Conservation (phyloP, 2,888 invertebrate species). For the Proisotoma minuta region DNA sequence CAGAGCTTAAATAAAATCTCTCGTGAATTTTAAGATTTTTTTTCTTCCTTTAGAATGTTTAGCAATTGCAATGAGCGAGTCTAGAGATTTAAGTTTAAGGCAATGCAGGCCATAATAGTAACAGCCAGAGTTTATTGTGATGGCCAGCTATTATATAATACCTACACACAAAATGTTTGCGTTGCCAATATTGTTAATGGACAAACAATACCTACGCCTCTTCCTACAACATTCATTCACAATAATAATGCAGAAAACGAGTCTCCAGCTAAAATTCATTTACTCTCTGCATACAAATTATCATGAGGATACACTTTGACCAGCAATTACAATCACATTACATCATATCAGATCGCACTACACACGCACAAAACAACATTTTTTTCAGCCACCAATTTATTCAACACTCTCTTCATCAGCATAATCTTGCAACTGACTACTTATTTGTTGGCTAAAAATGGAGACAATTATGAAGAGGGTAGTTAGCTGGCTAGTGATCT, state of each 20-base stretch:
- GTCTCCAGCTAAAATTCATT: background rate
- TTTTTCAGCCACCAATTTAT: slow-evolving; percentile 3
- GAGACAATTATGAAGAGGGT: too few species aligned
- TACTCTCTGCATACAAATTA: too few species aligned
- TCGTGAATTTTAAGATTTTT: slow-evolving; percentile 1
- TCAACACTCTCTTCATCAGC: background rate
- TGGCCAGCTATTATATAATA: too few species aligned
- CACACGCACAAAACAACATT: background rate
- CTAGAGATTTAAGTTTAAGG: background rate
- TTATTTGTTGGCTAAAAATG: background rate
- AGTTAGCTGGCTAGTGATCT: background rate
- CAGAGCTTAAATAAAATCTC: too few species aligned
- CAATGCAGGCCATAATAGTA: background rate
- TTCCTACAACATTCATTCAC: too few species aligned
- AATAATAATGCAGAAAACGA: background rate
- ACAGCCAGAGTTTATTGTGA: too few species aligned
- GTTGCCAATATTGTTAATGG: too few species aligned
- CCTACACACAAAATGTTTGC: too few species aligned
- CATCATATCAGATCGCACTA: slow-evolving; percentile 3
- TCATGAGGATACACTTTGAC: too few species aligned
- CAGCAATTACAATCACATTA: background rate
- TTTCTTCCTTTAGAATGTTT: background rate
- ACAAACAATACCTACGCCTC: too few species aligned
- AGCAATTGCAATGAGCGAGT: background rate
- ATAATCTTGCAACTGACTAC: background rate